Conservation (phyloP, 92 coral and sea anemone genomes). For the Galaxea fascicularis region DNA sequence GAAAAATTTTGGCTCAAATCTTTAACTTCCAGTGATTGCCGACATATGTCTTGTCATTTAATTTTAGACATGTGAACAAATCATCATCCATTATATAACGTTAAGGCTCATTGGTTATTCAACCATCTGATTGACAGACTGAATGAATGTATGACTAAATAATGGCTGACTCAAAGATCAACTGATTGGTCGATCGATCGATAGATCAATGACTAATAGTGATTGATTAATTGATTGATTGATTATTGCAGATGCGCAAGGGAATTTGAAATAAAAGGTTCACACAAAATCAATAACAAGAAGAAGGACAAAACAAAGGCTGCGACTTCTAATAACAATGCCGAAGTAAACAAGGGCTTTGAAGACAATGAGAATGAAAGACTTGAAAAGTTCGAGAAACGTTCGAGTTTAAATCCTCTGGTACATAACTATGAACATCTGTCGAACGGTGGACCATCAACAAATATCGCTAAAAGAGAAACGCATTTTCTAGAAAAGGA, state of each 20-base stretch:
- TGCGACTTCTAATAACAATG: not conserved
- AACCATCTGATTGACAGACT: not conserved
- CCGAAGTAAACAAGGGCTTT: conserved; percentile 3
- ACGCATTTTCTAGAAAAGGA: not conserved
- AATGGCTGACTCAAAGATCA: too few relatives aligned
- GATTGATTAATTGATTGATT: not conserved
- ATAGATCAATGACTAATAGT: not conserved
- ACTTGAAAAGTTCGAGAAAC: not conserved
- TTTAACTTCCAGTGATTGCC: too few relatives aligned
- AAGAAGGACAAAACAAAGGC: conserved; percentile 25
- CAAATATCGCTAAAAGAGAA: not conserved
- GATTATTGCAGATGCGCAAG: conserved; percentile 57
- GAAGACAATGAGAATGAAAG: conserved; percentile 26
- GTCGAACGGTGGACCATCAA: not conserved
- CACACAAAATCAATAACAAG: conserved; percentile 59
- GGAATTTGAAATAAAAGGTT: conserved; percentile 64
- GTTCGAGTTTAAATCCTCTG: conserved; percentile 8
- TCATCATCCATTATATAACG: too few relatives aligned
- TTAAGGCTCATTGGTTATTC: too few relatives aligned
- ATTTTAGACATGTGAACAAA: too few relatives aligned
- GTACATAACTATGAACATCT: not conserved
- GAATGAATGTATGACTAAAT: too few relatives aligned
- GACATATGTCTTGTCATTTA: too few relatives aligned
- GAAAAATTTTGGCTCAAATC: too few relatives aligned
- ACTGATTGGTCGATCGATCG: not conserved